Evolutionary conservation across 2,888 invertebrate genomes (phyloP).

Genomic region (Hydraecia micacea): DNA sequence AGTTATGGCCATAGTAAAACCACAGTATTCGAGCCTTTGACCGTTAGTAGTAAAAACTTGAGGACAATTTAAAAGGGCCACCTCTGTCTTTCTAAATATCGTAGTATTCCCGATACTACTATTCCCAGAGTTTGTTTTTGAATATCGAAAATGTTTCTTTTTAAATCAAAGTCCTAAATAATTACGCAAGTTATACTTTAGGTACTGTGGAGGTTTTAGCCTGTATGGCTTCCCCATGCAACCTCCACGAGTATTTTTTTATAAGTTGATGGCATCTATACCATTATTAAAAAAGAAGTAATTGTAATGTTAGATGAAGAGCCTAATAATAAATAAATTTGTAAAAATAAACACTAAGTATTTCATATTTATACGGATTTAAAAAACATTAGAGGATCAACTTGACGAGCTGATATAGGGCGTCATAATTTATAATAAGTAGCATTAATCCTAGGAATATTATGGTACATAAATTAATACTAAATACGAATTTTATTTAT

Average conservation of each 20-base stretch:
- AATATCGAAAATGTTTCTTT: not conserved
- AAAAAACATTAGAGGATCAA: not conserved
- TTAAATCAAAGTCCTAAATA: not conserved
- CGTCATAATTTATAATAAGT: not conserved
- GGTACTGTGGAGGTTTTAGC: too few species aligned
- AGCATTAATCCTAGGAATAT: not conserved
- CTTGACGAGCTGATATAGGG: not conserved
- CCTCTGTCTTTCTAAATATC: not conserved
- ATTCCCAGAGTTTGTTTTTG: not conserved
- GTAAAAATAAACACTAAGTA: not conserved
- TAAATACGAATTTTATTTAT: not conserved
- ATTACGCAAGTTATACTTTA: not conserved
- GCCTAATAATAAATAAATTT: not conserved
- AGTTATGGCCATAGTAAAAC: slow-evolving; percentile 44
- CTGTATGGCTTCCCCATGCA: too few species aligned
- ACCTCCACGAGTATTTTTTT: not conserved
- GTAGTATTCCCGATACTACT: not conserved
- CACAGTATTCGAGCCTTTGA: slow-evolving; percentile 27
- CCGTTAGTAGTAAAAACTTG: slow-evolving; percentile 26
- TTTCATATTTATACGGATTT: not conserved
- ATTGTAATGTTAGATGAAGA: not conserved
- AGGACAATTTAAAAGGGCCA: slow-evolving; percentile 17
- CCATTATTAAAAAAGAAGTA: too few species aligned
- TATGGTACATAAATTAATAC: not conserved
- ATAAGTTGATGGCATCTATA: not conserved